These are phyloP conservation scores for Agapostemon virescens DNA, from an alignment of 2,888 invertebrate genomes.

Conservation along the genomic window DNA sequence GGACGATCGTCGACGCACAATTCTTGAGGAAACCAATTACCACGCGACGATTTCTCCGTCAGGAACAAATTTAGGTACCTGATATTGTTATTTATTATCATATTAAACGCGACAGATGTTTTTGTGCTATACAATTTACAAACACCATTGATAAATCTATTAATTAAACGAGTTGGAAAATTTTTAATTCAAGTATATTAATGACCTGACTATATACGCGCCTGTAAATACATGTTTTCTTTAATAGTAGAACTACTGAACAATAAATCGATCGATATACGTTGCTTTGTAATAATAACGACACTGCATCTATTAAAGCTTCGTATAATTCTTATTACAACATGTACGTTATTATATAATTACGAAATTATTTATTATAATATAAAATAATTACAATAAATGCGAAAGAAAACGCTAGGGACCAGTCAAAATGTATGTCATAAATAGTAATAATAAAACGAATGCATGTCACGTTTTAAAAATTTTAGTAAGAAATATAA, in stretches of 20 bases:
- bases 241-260: no score
- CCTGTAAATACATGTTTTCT: not conserved
- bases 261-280: no score
- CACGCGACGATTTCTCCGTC: slow-evolving; percentile 47
- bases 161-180: not conserved
- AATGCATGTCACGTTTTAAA: not conserved
- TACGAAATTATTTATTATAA: no score
- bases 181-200: not conserved
- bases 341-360: no score
- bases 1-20: slow-evolving; percentile 32
- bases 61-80: not conserved
- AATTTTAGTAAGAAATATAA: not conserved
- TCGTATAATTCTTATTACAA: no score
- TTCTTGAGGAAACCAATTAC: slow-evolving; percentile 41
- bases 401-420: no score
- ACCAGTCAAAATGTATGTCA: no score
- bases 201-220: not conserved
- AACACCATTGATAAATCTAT: not conserved
- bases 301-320: no score
- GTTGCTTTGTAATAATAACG: no score
- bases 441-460: no score
- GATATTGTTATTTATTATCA: not conserved
- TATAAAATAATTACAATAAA: no score
- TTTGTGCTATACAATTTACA: not conserved
- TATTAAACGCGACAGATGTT: not conserved